Evolutionary conservation across 2,888 invertebrate species (phyloP).

Genomic region (Microplitis deprimator): DNA sequence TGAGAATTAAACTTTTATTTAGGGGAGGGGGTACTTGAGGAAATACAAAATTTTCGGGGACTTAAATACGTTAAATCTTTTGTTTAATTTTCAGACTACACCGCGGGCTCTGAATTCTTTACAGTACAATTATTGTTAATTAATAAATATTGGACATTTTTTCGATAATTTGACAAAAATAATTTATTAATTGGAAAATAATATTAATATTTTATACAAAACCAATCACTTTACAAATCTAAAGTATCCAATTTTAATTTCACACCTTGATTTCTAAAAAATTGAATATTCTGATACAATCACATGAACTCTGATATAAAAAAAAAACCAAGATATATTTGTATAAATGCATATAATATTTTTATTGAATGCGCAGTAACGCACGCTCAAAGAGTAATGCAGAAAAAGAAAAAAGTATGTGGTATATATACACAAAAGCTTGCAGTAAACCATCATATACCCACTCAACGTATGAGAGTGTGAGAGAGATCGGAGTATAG

Average conservation of each 20-base stretch:
- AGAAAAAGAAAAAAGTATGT: not conserved
- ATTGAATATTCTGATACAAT: not conserved
- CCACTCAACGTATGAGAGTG: constrained; percentile 7
- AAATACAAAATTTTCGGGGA: no score
- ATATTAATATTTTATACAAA: not conserved
- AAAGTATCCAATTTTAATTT: not conserved
- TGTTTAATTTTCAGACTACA: no score
- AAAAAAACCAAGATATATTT: constrained; percentile 11
- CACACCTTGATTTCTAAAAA: not conserved
- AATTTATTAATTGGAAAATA: not conserved
- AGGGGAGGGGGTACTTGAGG: no score
- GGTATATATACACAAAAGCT: not conserved
- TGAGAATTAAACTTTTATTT: no score
- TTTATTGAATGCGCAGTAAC: constrained; percentile 20
- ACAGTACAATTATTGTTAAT: no score
- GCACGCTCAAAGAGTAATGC: constrained; percentile 20
- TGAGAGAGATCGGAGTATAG: constrained; percentile 20
- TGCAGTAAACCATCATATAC: not conserved
- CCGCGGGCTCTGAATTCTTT: no score
- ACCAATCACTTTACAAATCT: not conserved
- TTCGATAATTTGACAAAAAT: no score
- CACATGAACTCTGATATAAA: not conserved
- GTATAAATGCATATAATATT: not conserved
- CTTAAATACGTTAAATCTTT: no score
- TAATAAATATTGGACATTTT: no score